Conservation (phyloP, 92 coral and sea anemone genomes). For the Anthopleura xanthogrammica region DNA sequence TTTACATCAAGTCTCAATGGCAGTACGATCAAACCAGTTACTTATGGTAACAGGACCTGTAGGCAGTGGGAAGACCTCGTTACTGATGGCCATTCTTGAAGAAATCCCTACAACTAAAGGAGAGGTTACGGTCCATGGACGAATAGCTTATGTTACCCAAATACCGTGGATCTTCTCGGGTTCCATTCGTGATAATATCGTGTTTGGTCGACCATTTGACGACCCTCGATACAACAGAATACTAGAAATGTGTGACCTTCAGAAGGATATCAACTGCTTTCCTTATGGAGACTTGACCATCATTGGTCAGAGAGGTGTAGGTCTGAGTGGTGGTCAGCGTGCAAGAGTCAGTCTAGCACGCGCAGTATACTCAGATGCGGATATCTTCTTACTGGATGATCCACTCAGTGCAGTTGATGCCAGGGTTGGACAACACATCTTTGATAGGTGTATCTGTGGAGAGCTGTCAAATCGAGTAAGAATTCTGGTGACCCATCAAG, state of each 20-base stretch:
- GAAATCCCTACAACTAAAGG: neutral
- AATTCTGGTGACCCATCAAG: slow-evolving; percentile 3
- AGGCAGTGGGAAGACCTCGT: slow-evolving; percentile 4
- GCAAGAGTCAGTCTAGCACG: slow-evolving; percentile 3
- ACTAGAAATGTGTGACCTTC: slow-evolving; percentile 1
- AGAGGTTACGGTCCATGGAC: neutral
- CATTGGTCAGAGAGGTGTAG: slow-evolving; percentile 5
- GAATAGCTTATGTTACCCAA: neutral
- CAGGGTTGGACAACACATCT: slow-evolving; percentile 4
- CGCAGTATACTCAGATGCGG: neutral
- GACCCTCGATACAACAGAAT: neutral
- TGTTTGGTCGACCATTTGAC: slow-evolving; percentile 2
- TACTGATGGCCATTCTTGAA: slow-evolving; percentile 1
- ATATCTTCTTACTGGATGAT: slow-evolving; percentile 1
- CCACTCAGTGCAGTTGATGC: slow-evolving; percentile 9
- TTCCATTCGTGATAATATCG: slow-evolving; percentile 3
- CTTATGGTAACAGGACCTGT: neutral
- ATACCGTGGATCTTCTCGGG: slow-evolving; percentile 2
- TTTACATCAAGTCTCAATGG: neutral
- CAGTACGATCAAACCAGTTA: neutral
- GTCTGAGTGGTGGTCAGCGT: slow-evolving; percentile 7
- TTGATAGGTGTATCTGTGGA: neutral
- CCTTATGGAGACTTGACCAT: slow-evolving; percentile 1
- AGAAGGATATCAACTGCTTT: neutral
- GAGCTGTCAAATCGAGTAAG: slow-evolving; percentile 1